These are phyloP conservation scores for Nemurella pictetii DNA, from an alignment of 2,888 invertebrate genomes.

Conservation along the genomic window DNA sequence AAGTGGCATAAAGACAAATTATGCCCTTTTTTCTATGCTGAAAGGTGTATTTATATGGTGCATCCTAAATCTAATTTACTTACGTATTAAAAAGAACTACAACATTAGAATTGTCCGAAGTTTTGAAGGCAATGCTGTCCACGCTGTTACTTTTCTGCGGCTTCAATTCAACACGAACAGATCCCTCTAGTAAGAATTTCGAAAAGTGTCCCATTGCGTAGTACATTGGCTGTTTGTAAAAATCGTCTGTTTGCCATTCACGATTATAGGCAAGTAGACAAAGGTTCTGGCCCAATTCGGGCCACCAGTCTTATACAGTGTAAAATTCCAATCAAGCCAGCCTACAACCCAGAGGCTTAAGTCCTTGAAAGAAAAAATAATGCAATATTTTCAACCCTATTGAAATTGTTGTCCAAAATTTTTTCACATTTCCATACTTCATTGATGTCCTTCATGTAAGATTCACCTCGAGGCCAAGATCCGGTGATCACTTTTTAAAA, in stretches of 20 bases:
- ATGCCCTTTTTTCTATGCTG: too few relatives aligned
- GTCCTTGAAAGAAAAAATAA: conserved; percentile 51
- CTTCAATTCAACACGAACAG: conserved; percentile 34
- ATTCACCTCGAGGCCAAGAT: conserved; percentile 72
- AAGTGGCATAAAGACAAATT: not conserved
- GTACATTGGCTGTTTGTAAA: conserved; percentile 86
- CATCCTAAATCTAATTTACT: not conserved
- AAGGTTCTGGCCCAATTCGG: conserved; percentile 79
- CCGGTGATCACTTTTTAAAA: conserved; percentile 64
- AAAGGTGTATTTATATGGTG: not conserved
- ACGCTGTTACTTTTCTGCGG: conserved; percentile 49
- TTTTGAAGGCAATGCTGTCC: conserved; percentile 56
- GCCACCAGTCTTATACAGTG: conserved; percentile 71
- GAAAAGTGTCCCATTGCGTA: conserved; percentile 37
- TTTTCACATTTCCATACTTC: too few relatives aligned
- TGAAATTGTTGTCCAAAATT: conserved; percentile 41
- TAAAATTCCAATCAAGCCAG: conserved; percentile 92
- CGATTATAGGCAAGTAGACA: conserved; percentile 79
- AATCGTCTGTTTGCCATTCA: conserved; percentile 66
- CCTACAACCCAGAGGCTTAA: conserved; percentile 74
- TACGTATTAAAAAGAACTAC: conserved; percentile 57
- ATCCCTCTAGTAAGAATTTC: conserved; percentile 32
- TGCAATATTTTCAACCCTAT: not conserved
- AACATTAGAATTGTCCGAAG: conserved; percentile 57
- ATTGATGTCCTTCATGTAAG: conserved; percentile 67